Percentiles rank a stretch among this genome's conserved stretches.
Evolutionary conservation across 2,888 invertebrate genomes (phyloP).

Genomic region (Cephus spinipes): DNA sequence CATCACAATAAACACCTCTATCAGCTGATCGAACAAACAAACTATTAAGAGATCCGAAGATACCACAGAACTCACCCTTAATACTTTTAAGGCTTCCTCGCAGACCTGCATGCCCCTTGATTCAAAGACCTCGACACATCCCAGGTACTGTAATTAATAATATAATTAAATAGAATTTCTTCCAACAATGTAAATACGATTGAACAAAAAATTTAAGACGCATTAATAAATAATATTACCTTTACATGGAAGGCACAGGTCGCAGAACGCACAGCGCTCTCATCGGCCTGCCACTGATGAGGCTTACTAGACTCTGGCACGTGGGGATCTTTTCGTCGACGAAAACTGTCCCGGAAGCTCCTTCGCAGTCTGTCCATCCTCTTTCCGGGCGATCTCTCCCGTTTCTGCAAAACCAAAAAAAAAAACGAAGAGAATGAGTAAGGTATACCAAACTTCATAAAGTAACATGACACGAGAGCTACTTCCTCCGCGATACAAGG

Average conservation of each 20-base stretch:
- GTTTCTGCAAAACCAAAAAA: conserved; percentile 67
- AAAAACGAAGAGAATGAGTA: not conserved
- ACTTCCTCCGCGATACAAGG: not conserved
- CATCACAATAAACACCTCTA: not conserved
- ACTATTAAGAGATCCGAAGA: not conserved
- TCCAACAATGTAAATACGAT: not conserved
- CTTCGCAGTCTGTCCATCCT: conserved; percentile 88
- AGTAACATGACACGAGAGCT: not conserved
- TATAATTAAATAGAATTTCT: conserved; percentile 6
- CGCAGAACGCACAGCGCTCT: conserved; percentile 93
- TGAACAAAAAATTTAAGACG: not conserved
- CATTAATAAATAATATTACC: conserved; percentile 60
- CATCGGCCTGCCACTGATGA: conserved; percentile 99
- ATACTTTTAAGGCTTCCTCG: conserved; percentile 97
- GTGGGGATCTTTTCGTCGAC: conserved; percentile 86
- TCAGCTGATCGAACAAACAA: not conserved
- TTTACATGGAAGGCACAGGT: conserved; percentile 98
- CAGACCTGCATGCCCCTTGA: conserved; percentile 99
- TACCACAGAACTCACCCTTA: conserved; percentile 78
- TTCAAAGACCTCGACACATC: conserved; percentile 99
- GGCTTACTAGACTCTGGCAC: conserved; percentile 95
- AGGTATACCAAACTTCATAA: not conserved
- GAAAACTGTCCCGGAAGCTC: conserved; percentile 94
- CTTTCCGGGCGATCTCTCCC: conserved; percentile 77
- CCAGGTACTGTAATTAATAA: conserved; percentile 81